phyloP scores from a whole-genome alignment of 2,113 vertebrate genomes.

The Camelus dromedarius region DNA sequence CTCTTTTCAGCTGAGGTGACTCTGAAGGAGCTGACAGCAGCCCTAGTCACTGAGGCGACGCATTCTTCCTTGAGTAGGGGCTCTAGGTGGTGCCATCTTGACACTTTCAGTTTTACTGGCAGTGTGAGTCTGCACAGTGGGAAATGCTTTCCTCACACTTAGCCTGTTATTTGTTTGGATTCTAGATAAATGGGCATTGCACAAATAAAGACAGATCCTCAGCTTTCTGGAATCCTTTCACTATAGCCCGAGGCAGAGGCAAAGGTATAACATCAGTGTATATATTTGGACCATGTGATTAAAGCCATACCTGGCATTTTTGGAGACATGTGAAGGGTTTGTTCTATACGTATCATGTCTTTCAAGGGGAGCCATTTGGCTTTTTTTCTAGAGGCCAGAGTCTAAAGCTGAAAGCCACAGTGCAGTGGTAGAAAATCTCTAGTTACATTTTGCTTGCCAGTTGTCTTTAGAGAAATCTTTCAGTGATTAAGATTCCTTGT shows the following conservation, averaged over 20 bases:
- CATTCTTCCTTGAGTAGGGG: background rate
- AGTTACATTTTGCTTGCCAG: background rate
- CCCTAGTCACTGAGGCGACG: fast-evolving
- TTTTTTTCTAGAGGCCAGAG: background rate
- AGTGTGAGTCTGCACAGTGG: background rate
- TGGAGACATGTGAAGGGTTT: background rate
- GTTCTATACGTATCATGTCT: background rate
- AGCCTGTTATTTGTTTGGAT: background rate
- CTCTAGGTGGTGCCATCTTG: background rate
- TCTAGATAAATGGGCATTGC: background rate
- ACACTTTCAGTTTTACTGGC: background rate
- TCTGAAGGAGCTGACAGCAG: background rate
- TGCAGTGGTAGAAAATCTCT: background rate
- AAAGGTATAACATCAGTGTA: background rate
- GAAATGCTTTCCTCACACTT: background rate
- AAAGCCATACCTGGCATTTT: background rate
- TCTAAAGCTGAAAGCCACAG: background rate
- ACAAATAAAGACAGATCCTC: background rate
- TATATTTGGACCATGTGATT: background rate
- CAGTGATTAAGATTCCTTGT: conserved; percentile 7
- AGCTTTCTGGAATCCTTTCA: background rate
- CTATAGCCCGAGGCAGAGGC: background rate
- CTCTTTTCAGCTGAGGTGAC: background rate
- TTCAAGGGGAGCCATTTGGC: background rate
- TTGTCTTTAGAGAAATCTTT: conserved; percentile 64